Evolutionary conservation across 1,140 invertebrate genomes (phyloP).

Genomic region (Cyphomyrmex costatus): DNA sequence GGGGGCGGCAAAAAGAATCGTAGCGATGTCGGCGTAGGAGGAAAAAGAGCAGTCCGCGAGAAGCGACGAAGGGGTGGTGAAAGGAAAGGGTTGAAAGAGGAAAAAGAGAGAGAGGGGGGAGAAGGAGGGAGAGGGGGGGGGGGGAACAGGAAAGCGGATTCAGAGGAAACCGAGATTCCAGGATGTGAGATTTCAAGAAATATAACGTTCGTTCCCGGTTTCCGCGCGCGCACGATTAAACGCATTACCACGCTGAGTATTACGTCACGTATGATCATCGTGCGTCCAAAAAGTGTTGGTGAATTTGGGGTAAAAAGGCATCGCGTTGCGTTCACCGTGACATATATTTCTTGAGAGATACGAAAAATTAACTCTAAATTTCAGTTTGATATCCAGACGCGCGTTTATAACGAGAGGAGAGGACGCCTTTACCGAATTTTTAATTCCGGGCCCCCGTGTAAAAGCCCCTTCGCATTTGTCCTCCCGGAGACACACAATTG

Average conservation of each 20-base stretch:
- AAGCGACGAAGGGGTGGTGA: slow-evolving; percentile 44
- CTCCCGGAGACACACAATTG: too few relatives aligned
- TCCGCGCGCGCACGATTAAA: slow-evolving; percentile 1
- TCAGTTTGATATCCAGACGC: background rate
- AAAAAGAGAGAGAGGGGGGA: background rate
- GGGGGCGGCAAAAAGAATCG: slow-evolving; percentile 63
- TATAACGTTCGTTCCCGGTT: background rate
- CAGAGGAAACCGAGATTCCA: slow-evolving; percentile 42
- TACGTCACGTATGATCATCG: background rate
- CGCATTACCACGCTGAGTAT: background rate
- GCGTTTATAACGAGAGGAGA: background rate
- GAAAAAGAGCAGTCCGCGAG: slow-evolving; percentile 54
- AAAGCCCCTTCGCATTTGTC: background rate
- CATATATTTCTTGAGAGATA: background rate
- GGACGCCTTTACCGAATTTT: background rate
- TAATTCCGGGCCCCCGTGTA: background rate
- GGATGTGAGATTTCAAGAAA: slow-evolving; percentile 28
- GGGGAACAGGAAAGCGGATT: background rate
- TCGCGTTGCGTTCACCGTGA: background rate
- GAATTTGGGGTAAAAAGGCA: background rate
- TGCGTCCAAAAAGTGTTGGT: background rate
- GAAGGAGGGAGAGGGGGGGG: background rate
- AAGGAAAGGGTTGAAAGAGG: slow-evolving; percentile 35
- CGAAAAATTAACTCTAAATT: background rate
- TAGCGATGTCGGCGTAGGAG: slow-evolving; percentile 48